A percentile compares a stretch with the other conserved stretches of the same genome.
phyloP scores from a whole-genome alignment of 2,888 invertebrate genomes.

The Sclerodermus sp. region DNA sequence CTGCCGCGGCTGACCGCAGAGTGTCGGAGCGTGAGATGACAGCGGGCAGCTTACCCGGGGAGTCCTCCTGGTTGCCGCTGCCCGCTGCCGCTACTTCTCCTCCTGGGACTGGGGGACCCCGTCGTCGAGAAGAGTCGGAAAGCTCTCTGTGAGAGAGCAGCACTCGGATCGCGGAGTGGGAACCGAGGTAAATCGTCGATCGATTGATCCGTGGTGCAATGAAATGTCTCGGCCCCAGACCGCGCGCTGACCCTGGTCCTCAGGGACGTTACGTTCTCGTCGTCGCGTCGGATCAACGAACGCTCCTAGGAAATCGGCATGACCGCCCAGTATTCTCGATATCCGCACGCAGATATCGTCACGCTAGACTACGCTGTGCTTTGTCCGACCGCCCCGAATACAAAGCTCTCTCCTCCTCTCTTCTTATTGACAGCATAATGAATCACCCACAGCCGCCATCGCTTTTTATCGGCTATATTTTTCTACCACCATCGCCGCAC shows the following conservation, averaged over 20 bases:
- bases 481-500: too few species aligned
- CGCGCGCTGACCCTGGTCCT: conserved; percentile 33
- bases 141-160: background rate
- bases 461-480: too few species aligned
- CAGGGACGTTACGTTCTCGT: conserved; percentile 16
- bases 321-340: background rate
- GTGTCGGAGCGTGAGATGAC: conserved; percentile 32
- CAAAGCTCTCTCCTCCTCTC: background rate
- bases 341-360: too few species aligned
- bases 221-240: conserved; percentile 28
- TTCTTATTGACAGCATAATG: background rate
- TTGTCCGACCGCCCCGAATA: too few species aligned
- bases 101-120: too few species aligned
- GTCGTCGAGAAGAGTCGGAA: too few species aligned
- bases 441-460: too few species aligned
- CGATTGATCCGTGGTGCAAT: conserved; percentile 35
- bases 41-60: conserved; percentile 2
- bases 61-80: too few species aligned
- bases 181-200: conserved; percentile 13
- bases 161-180: conserved; percentile 2
- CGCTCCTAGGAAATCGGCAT: conserved; percentile 1
- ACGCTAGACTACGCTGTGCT: too few species aligned
- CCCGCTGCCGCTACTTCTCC: too few species aligned
- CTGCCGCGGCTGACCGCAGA: conserved; percentile 21
- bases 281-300: conserved; percentile 28